Conservation (phyloP, 37 sponge, comb jelly and placozoan genomes). For the Eunapius fragilis region DNA sequence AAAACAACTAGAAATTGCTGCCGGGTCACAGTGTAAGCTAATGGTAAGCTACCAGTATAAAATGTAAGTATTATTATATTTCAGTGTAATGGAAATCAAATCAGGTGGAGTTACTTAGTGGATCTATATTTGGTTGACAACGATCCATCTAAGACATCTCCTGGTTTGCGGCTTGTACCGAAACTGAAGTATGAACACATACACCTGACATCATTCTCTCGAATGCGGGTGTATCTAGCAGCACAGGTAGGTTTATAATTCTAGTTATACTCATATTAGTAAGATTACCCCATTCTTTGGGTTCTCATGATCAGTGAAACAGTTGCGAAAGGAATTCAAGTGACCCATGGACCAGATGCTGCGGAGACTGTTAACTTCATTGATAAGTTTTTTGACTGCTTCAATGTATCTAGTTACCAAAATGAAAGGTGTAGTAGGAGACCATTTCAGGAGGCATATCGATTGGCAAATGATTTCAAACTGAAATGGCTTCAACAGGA, state of each 20-base stretch:
- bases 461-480: not conserved
- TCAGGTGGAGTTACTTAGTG: no score
- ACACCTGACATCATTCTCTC: not conserved
- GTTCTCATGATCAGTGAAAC: not conserved
- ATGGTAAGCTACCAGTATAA: no score
- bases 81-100: no score
- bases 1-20: no score
- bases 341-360: not conserved
- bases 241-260: not conserved
- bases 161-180: not conserved
- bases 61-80: no score
- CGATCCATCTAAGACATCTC: no score
- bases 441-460: not conserved
- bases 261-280: not conserved
- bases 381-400: not conserved
- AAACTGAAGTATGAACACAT: conserved; percentile 10
- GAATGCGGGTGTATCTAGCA: not conserved
- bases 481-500: no score
- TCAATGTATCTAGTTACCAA: not conserved
- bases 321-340: not conserved
- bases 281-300: not conserved
- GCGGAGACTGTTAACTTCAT: not conserved
- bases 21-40: no score
- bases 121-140: no score
- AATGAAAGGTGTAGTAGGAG: not conserved